These are phyloP conservation scores for Molossus alvarezi DNA, from an alignment of 2,797 vertebrate genomes.

Conservation along the genomic window DNA sequence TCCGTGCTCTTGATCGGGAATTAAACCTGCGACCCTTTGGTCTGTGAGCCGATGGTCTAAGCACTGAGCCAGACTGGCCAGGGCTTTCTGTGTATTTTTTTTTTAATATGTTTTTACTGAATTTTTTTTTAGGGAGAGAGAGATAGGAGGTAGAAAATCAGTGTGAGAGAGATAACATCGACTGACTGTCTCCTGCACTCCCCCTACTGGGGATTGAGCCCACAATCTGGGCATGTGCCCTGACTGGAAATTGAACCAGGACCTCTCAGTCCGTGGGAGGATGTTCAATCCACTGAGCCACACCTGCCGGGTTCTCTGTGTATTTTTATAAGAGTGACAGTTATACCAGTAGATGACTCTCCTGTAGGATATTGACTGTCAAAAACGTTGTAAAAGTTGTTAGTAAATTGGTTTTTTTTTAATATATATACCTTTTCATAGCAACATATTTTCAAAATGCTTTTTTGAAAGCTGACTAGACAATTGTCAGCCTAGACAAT, in stretches of 20 bases:
- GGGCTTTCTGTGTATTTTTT: no score
- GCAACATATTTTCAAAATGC: neutral
- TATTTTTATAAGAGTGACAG: slow-evolving; percentile 16
- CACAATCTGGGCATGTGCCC: neutral
- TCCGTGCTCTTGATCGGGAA: no score
- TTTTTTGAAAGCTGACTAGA: slow-evolving; percentile 19
- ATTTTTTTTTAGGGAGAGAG: neutral
- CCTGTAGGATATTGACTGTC: neutral
- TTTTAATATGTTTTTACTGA: neutral
- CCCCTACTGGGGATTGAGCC: no score
- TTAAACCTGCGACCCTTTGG: no score
- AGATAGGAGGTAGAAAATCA: neutral
- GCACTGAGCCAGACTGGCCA: no score
- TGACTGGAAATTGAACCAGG: neutral
- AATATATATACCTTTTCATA: neutral
- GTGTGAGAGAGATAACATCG: neutral
- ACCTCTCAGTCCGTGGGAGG: neutral
- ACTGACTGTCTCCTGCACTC: neutral
- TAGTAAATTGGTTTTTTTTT: neutral
- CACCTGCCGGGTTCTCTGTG: neutral
- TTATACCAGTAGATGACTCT: neutral
- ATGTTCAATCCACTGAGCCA: neutral
- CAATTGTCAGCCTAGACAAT: neutral
- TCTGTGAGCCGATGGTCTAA: no score
- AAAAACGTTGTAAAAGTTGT: slow-evolving; percentile 24